Evolutionary conservation across 2,113 vertebrate genomes (phyloP).

Genomic region (Typhlomys cinereus): DNA sequence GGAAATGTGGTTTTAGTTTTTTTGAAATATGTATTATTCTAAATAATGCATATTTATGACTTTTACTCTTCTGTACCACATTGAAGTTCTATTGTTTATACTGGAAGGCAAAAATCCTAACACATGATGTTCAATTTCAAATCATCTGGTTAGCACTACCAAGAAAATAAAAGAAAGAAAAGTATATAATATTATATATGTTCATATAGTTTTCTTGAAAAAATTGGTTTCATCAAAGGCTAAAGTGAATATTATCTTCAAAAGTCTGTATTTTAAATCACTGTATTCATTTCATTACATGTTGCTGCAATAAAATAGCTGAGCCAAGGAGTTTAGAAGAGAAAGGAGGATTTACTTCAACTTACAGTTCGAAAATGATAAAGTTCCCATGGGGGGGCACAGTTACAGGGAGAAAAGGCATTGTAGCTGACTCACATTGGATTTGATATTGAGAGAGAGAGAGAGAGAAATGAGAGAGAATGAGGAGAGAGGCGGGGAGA

Average conservation of each 20-base stretch:
- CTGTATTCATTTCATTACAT: no score
- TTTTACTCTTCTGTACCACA: constrained; percentile 32
- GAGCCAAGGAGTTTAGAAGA: no score
- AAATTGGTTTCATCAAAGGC: neutral
- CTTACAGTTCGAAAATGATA: no score
- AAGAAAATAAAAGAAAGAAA: neutral
- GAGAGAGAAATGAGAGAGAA: no score
- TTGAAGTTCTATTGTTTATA: constrained; percentile 36
- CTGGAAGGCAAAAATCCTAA: constrained; percentile 59
- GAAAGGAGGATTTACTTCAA: no score
- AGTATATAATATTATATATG: neutral
- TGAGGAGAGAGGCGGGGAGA: no score
- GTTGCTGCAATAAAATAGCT: no score
- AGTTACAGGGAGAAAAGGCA: no score
- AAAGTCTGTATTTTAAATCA: constrained; percentile 23
- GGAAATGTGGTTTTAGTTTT: neutral
- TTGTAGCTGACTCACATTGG: no score
- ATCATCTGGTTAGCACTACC: neutral
- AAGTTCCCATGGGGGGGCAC: no score
- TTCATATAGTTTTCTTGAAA: neutral
- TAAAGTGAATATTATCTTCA: constrained; percentile 3
- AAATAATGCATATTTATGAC: constrained; percentile 47
- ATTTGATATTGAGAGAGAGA: no score
- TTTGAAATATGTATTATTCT: constrained; percentile 56
- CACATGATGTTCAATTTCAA: constrained; percentile 48